Base-by-base conservation (phyloP, 92 coral and sea anemone genomes). In the Actinernus sp. region DNA sequence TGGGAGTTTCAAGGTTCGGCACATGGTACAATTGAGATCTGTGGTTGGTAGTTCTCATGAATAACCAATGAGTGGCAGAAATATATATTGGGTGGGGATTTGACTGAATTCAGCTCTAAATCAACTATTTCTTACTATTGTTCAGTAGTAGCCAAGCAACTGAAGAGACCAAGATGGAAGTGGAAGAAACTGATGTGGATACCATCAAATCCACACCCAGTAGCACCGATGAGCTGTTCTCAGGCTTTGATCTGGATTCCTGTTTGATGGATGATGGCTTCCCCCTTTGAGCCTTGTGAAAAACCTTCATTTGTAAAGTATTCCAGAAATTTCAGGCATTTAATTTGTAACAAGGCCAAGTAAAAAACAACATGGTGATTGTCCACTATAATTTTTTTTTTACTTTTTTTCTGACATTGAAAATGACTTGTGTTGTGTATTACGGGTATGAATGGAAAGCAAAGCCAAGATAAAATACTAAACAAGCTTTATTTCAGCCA, bases 201-300 rank as follows among this genome's bases (percentile, higher is more conserved):
- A 61, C 68, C 44, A 61, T 82, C 26, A 16, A 65, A 16, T 67
- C 95, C 8, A 71, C 83, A 11, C 60, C 74, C 48, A 75, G 73
- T 51, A 84, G 76, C 50, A 32, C 57, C n/a, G 93, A 90, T 20
- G 98, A 93, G 34, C 73, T 90, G 53, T 93, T 86, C 55, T 46
- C 51, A 18, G 84, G 78, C 19, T 88, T 90, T 61, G 92, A 90
- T 55, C 41, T 90, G 46, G 97, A 93, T 55, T 66, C 78, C 34
- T 93, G 93, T 62, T 49, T 93, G 58, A 49, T 73, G 55, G 82
- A 79, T 43, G 98, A 93, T 52, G 93, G 88, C 2, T 61, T 83
- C 7, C 90, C 97, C 25, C 67, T 86, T 62, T 93, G 88, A 23
- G 41, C n/a, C n/a, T n/a, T n/a, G n/a, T n/a, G n/a, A n/a, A n/a